Conservation (phyloP, 1,140 invertebrate species). For the Schlechtendalia chinensis region DNA sequence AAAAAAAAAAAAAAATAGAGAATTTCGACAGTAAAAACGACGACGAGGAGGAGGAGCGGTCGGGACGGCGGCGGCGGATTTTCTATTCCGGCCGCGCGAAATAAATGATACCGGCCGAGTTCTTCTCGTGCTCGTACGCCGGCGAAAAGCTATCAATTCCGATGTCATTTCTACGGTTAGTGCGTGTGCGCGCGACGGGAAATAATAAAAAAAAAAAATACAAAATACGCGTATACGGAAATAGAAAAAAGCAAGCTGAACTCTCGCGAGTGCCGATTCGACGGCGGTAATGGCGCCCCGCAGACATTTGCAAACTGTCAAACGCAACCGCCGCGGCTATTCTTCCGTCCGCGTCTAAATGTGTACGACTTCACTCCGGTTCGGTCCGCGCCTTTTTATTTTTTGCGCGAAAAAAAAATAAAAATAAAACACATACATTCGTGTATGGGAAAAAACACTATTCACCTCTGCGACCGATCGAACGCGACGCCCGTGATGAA, state of each 20-base stretch:
- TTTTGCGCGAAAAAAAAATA: too few relatives aligned
- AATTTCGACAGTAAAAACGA: too few relatives aligned
- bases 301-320: constrained; percentile 48
- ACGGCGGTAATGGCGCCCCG: constrained; percentile 42
- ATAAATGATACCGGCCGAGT: constrained; percentile 22
- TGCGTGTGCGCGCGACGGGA: not conserved
- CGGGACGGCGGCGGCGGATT: too few relatives aligned
- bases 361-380: not conserved
- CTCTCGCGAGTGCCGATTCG: constrained; percentile 40
- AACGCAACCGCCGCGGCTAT: constrained; percentile 45
- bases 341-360: not conserved
- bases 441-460: not conserved
- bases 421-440: too few relatives aligned
- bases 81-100: not conserved
- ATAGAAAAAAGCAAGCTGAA: not conserved
- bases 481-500: not conserved
- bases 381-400: not conserved
- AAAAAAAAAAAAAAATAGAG: too few relatives aligned
- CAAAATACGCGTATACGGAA: not conserved
- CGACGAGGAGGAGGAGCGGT: too few relatives aligned
- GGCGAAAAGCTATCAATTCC: constrained; percentile 49
- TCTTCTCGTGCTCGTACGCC: constrained; percentile 30
- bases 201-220: not conserved
- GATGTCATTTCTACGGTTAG: constrained; percentile 31
- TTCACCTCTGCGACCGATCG: not conserved